Percentiles rank a stretch among this genome's conserved stretches.
phyloP scores from a whole-genome alignment of 2,888 invertebrate genomes.

The Heterodera filipjevi region DNA sequence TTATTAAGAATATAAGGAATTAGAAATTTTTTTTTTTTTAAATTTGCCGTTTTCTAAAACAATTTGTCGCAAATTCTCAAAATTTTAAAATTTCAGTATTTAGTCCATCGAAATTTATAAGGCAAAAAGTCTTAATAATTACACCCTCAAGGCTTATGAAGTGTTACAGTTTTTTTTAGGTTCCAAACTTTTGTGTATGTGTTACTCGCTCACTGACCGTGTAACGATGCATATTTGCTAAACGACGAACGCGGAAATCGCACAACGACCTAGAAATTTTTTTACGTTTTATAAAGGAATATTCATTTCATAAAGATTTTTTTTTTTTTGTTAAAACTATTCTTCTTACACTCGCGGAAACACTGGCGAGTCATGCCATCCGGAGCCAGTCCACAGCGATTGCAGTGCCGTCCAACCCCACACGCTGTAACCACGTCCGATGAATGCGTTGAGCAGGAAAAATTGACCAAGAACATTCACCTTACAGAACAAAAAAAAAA shows the following conservation, averaged over 20 bases:
- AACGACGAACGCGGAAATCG: constrained; percentile 65
- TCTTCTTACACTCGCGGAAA: constrained; percentile 56
- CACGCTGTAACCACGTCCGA: constrained; percentile 61
- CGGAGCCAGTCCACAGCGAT: constrained; percentile 60
- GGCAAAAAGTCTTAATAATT: too few species aligned
- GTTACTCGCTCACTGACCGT: constrained; percentile 49
- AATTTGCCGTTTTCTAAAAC: too few species aligned
- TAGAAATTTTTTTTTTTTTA: too few species aligned
- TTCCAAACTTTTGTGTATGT: too few species aligned
- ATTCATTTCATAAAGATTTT: background rate
- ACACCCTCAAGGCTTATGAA: too few species aligned
- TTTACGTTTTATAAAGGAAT: background rate
- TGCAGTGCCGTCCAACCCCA: constrained; percentile 64
- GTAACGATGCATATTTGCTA: constrained; percentile 65
- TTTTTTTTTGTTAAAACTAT: constrained; percentile 35
- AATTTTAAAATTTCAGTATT: too few species aligned
- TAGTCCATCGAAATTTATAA: too few species aligned
- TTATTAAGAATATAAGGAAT: too few species aligned
- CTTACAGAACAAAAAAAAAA: constrained; percentile 27
- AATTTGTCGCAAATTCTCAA: too few species aligned
- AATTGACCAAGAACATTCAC: constrained; percentile 64
- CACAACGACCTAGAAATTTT: constrained; percentile 43
- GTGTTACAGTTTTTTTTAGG: too few species aligned
- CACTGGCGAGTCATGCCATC: constrained; percentile 65
- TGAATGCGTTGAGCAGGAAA: constrained; percentile 64